Base-by-base conservation (phyloP, 2,113 vertebrate species). In the Pterocles gutturalis region DNA sequence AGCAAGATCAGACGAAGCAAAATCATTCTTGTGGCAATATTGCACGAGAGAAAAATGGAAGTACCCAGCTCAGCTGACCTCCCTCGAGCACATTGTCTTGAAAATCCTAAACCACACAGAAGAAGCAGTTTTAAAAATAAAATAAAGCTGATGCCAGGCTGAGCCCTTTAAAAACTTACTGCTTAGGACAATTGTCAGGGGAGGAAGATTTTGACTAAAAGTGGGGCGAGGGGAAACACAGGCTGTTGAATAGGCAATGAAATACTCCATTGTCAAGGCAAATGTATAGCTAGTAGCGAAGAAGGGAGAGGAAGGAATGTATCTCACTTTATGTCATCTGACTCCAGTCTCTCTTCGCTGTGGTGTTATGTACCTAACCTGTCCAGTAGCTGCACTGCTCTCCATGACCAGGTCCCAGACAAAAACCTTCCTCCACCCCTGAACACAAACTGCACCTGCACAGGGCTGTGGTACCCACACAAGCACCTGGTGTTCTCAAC, bases 191-290 rank as follows among this genome's bases (percentile, higher is more conserved):
- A 34, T 5, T 38, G 79, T 20, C 53, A 64, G 26, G 10, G 21
- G 11, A 92, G n/a, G 34, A 77, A 67, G 29, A 53, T 45, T 83
- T 86, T 45, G 84, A 9, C 57, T 21, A 83, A 73, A 73, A 62
- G 25, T 14, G 15, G 2, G 4, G 13, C 4, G 7, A 7, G 7
- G n/a, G 7, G 20, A 5, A 65, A 41, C 29, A 73, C 6, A 64
- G 45, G 34, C 72, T 90, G 11, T 86, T 94, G 82, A 92, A 95
- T 87, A 90, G 95, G 33, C 48, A 75, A 60, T 81, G 48, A 77
- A 64, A 45, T 45, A 48, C 1, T 2, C 8, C 9, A 24, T 60
- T 93, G 61, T 64, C 38, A 53, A 61, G 51, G 41, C 54, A 91
- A 87, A 80, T 12, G 18, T n/a, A 66, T 26, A 71, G 60, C 60